Evolutionary conservation across 2,113 vertebrate species (phyloP).

Genomic region (Opisthocomus hoazin): DNA sequence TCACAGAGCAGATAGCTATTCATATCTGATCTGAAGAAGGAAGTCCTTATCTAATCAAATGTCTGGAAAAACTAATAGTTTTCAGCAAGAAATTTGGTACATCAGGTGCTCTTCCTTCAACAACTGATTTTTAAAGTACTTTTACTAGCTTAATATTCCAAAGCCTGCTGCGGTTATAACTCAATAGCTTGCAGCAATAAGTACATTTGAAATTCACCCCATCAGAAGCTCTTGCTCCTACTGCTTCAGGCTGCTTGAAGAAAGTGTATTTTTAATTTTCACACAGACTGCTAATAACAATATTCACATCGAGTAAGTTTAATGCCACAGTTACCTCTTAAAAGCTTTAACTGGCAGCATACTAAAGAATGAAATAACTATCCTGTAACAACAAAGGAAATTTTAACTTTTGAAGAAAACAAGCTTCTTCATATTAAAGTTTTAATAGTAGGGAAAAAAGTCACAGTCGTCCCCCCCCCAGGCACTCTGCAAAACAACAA

Average conservation of each 20-base stretch:
- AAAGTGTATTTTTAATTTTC: neutral
- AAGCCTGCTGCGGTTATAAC: neutral
- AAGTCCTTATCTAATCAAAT: neutral
- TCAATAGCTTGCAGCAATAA: neutral
- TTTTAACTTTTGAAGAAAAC: neutral
- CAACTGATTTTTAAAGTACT: neutral
- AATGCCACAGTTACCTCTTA: neutral
- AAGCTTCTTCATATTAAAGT: neutral
- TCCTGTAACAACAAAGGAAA: neutral
- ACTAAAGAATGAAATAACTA: neutral
- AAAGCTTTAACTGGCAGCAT: neutral
- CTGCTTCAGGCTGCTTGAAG: neutral
- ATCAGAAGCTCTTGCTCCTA: neutral
- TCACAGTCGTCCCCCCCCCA: neutral
- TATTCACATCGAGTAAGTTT: neutral
- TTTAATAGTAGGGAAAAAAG: neutral
- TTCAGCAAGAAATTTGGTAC: neutral
- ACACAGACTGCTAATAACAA: neutral
- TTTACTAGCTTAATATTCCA: neutral
- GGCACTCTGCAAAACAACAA: neutral
- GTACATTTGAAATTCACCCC: neutral
- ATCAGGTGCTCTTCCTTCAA: neutral
- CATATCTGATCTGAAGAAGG: neutral
- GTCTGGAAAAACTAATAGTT: neutral
- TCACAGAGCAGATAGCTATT: neutral